Conservation (phyloP, 2,113 vertebrate species). For the Cephalophus harveyi region DNA sequence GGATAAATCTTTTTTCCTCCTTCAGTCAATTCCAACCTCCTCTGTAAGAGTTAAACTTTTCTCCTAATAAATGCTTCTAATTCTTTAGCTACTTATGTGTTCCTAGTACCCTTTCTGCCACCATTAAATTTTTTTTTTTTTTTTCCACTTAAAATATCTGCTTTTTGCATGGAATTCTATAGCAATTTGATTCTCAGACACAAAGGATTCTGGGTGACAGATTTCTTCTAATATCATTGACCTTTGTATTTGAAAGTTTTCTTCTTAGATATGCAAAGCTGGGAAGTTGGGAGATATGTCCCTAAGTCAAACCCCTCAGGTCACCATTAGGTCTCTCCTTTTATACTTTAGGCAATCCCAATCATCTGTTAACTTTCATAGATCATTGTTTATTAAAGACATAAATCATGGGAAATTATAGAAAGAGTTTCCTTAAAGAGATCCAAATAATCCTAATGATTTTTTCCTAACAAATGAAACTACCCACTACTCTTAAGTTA, state of each 20-base stretch:
- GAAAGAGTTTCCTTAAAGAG: neutral
- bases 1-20: neutral
- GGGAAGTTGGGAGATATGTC: fast-evolving
- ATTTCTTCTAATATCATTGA: neutral
- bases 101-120: neutral
- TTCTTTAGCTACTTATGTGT: neutral
- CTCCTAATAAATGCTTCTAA: neutral
- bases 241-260: neutral
- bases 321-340: neutral
- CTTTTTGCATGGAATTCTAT: neutral
- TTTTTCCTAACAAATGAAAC: neutral
- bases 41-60: neutral
- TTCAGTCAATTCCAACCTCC: neutral
- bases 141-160: neutral
- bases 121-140: neutral
- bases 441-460: neutral
- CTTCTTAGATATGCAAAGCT: neutral
- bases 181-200: neutral
- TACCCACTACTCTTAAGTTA: neutral
- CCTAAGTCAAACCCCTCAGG: neutral
- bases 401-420: neutral
- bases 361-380: neutral
- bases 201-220: neutral
- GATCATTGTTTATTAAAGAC: neutral
- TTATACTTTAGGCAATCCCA: neutral